A percentile compares a stretch with the other conserved stretches of the same genome.
Conservation (phyloP, 2,888 invertebrate genomes). For the Lottia gigantea region DNA sequence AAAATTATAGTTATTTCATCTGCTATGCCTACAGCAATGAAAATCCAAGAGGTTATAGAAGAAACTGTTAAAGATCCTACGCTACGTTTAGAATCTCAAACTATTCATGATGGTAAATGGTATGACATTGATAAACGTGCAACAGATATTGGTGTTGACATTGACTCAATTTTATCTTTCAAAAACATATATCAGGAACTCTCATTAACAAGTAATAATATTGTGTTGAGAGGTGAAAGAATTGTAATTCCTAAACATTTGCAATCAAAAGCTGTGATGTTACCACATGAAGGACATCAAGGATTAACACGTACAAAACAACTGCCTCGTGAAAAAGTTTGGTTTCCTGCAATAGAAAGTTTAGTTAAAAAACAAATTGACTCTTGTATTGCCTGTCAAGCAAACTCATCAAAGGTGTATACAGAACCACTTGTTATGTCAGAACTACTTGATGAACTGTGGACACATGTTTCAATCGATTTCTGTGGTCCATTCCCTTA, state of each 20-base stretch:
- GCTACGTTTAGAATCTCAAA: slow-evolving; percentile 23
- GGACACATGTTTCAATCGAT: no score
- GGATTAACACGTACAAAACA: slow-evolving; percentile 42
- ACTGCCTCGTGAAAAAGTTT: slow-evolving; percentile 27
- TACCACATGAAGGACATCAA: no score
- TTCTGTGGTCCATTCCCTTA: slow-evolving; percentile 29
- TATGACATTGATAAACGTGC: no score
- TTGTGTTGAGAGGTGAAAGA: not conserved
- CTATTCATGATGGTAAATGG: no score
- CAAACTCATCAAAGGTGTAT: not conserved
- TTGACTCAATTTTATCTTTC: not conserved
- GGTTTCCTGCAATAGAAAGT: slow-evolving; percentile 31
- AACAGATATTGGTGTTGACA: no score
- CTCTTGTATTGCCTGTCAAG: slow-evolving; percentile 26
- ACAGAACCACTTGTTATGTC: no score
- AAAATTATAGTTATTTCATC: slow-evolving; percentile 27
- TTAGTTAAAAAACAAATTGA: slow-evolving; percentile 30
- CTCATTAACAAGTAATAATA: not conserved
- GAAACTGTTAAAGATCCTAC: slow-evolving; percentile 21
- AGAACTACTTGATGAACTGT: no score
- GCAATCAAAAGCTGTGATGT: slow-evolving; percentile 28
- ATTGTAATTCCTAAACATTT: not conserved
- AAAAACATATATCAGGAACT: not conserved
- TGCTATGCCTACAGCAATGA: slow-evolving; percentile 36
- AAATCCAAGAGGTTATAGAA: slow-evolving; percentile 26